Conservation (phyloP, 2,888 invertebrate genomes). For the Andrena hattorfiana region DNA sequence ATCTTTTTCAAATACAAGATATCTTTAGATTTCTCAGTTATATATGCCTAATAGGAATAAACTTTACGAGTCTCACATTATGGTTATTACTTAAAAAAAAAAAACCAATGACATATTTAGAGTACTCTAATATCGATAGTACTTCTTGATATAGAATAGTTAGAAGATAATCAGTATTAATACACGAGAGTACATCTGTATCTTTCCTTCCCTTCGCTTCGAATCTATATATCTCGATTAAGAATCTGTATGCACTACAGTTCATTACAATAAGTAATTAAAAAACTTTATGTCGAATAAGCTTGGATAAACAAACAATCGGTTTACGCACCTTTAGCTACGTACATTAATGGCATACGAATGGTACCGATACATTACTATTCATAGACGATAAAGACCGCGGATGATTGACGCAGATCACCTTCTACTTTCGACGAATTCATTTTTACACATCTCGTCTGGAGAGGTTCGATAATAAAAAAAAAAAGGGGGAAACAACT, state of each 20-base stretch:
- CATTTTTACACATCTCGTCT: background rate
- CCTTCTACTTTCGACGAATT: background rate
- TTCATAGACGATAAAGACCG: slow-evolving; percentile 17
- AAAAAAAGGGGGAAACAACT: background rate
- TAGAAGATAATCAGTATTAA: slow-evolving; percentile 16
- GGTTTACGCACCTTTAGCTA: background rate
- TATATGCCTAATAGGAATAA: slow-evolving; percentile 39
- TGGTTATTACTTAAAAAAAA: slow-evolving; percentile 37
- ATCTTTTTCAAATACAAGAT: slow-evolving; percentile 37
- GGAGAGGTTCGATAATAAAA: slow-evolving; percentile 16
- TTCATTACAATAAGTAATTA: slow-evolving; percentile 31
- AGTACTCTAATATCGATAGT: slow-evolving; percentile 29
- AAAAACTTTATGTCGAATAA: slow-evolving; percentile 31
- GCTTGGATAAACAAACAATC: slow-evolving; percentile 38
- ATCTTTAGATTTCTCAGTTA: slow-evolving; percentile 24
- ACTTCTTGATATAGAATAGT: slow-evolving; percentile 42
- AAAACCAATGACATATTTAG: slow-evolving; percentile 37
- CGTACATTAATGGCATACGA: background rate
- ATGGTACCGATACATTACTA: background rate
- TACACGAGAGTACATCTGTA: slow-evolving; percentile 33
- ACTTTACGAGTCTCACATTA: slow-evolving; percentile 32
- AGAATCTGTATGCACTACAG: slow-evolving; percentile 38
- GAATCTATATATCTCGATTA: slow-evolving; percentile 30
- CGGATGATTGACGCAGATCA: background rate
- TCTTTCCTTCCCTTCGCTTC: slow-evolving; percentile 13